Evolutionary conservation across 2,113 vertebrate species (phyloP).

Genomic region (Leucopsar rothschildi): DNA sequence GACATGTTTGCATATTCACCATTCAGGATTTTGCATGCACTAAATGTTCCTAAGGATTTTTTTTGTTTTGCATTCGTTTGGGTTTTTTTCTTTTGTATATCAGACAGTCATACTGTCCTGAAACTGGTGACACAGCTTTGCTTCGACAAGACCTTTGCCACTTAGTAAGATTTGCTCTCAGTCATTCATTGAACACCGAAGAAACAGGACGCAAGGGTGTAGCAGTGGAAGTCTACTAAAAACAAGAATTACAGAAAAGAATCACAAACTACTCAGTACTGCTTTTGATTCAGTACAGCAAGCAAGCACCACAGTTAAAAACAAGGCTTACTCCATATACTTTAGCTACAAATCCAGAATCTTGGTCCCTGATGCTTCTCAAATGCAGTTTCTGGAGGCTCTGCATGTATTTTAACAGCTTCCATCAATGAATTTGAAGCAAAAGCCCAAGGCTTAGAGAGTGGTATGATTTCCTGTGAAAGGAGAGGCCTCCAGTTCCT

Average conservation of each 20-base stretch:
- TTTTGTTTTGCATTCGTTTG: background rate
- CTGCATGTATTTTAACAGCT: background rate
- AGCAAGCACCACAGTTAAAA: background rate
- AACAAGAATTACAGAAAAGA: background rate
- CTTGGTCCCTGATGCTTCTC: background rate
- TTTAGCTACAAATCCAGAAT: background rate
- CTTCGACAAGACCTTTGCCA: background rate
- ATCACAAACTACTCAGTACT: background rate
- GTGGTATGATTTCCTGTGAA: background rate
- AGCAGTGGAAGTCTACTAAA: background rate
- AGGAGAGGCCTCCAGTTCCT: background rate
- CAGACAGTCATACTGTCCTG: background rate
- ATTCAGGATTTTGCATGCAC: background rate
- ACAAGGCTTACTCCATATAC: background rate
- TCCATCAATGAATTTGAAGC: background rate
- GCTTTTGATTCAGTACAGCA: background rate
- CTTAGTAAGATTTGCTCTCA: background rate
- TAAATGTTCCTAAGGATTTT: background rate
- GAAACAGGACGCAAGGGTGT: background rate
- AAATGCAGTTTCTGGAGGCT: background rate
- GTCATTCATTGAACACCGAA: background rate
- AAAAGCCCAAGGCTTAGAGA: background rate
- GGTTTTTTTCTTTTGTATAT: background rate
- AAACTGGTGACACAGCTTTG: background rate
- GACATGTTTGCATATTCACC: rapidly evolving